Conservation (phyloP, 1,140 invertebrate genomes). For the Plodia interpunctella region DNA sequence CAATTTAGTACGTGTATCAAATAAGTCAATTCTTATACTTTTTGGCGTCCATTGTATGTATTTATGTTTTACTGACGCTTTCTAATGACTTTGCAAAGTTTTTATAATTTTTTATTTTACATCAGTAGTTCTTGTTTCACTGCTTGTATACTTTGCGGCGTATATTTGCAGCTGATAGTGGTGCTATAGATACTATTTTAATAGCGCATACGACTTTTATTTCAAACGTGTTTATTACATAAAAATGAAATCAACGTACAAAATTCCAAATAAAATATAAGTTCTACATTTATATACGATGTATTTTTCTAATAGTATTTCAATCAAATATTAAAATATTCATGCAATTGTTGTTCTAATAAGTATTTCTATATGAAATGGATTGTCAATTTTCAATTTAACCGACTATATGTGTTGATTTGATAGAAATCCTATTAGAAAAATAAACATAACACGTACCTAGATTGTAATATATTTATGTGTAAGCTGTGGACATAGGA, state of each 20-base stretch:
- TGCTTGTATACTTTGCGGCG: conserved; percentile 36
- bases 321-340: conserved; percentile 9
- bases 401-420: too few species aligned
- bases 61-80: conserved; percentile 30
- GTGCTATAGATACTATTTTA: conserved; percentile 67
- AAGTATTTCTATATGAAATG: neutral
- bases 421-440: conserved; percentile 10
- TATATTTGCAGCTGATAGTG: conserved; percentile 66
- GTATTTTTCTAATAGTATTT: conserved; percentile 16
- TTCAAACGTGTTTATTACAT: conserved; percentile 21
- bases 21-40: conserved; percentile 68
- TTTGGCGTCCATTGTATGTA: conserved; percentile 58
- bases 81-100: conserved; percentile 12
- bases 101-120: conserved; percentile 7
- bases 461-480: conserved; percentile 10
- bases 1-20: conserved; percentile 64
- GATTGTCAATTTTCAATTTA: too few species aligned
- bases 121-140: conserved; percentile 10
- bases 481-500: conserved; percentile 9
- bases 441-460: conserved; percentile 7
- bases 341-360: neutral
- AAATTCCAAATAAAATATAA: conserved; percentile 22
- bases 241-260: conserved; percentile 38
- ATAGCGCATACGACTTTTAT: conserved; percentile 38
- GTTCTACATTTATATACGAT: conserved; percentile 6